Evolutionary conservation across 2,888 invertebrate species (phyloP), one percentile per base, ranked within the genome.

Genomic region (Nomada lathburiana): DNA sequence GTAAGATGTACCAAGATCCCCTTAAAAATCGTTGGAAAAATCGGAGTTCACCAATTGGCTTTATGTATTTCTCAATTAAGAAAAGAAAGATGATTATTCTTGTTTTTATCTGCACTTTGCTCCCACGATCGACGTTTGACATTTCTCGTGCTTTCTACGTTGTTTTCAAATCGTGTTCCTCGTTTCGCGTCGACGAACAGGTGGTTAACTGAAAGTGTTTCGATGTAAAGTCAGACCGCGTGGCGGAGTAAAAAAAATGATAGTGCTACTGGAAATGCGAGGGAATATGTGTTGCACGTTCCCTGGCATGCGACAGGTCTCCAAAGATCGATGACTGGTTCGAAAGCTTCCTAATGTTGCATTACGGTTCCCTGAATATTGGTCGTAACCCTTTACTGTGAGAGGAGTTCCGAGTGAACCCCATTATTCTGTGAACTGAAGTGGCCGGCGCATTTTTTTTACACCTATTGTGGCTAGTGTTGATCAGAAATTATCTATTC

Each of bases 121-220:
- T 20, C 53, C 18, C 53, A n/a, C 52, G 52, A 36, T 52, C 7
- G n/a, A 52, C 53, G 0, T n/a, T 53, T 53, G 9, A 20, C 9
- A 53, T 53, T 53, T n/a, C 53, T n/a, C 53, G 36, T 26, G 11
- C 60, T 60, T 16, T 60, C 36, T 42, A 42, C 53, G 36, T 7
- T n/a, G 42, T 36, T 60, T 60, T 60, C 60, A 18, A 60, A 20
- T 52, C 9, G 70, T 1, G 29, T 59, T 29, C 9, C 50, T 36
- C 53, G 36, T 67, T 60, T 67, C 26, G 42, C 23, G 53, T n/a
- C 50, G 18, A 10, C 11, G 52, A 20, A 50, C 59, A 29, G 23
- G 5, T 13, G 53, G 59, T 44, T 62, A 47, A 52, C 53, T 69
- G 18, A 75, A 69, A 69, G 75, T 62, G 53, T 75, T 69, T 69